Percentiles rank a stretch among this genome's conserved stretches.
Evolutionary conservation across 2,113 vertebrate genomes (phyloP).

Genomic region (Macaca mulatta): DNA sequence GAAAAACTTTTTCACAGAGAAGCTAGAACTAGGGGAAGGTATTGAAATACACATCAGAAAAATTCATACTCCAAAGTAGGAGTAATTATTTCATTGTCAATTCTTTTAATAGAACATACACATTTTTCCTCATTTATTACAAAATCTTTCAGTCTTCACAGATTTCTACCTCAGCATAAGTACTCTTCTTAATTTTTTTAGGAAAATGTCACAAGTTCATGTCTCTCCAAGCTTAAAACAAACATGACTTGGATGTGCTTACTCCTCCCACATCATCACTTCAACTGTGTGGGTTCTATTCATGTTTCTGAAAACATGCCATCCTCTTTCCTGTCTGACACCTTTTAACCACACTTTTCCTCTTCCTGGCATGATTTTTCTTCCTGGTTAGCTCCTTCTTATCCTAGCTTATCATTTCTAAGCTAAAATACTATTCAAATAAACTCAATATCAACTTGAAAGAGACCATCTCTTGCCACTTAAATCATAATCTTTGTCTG

Average conservation of each 20-base stretch:
- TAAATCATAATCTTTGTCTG: neutral
- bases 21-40: neutral
- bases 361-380: neutral
- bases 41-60: neutral
- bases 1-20: neutral
- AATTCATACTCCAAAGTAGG: neutral
- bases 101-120: neutral
- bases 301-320: neutral
- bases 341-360: neutral
- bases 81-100: neutral
- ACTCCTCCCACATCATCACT: neutral
- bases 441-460: neutral
- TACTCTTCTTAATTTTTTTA: neutral
- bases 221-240: neutral
- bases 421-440: neutral
- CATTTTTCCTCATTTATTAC: neutral
- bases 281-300: neutral
- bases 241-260: neutral
- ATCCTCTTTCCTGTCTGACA: neutral
- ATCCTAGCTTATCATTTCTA: neutral
- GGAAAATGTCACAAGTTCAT: neutral
- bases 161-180: neutral
- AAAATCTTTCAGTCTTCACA: conserved; percentile 24
- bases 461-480: neutral
- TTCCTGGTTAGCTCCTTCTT: neutral